A percentile compares a stretch with the other conserved stretches of the same genome.
Conservation (phyloP, 2,888 invertebrate genomes). For the Caenorhabditis plicata region DNA sequence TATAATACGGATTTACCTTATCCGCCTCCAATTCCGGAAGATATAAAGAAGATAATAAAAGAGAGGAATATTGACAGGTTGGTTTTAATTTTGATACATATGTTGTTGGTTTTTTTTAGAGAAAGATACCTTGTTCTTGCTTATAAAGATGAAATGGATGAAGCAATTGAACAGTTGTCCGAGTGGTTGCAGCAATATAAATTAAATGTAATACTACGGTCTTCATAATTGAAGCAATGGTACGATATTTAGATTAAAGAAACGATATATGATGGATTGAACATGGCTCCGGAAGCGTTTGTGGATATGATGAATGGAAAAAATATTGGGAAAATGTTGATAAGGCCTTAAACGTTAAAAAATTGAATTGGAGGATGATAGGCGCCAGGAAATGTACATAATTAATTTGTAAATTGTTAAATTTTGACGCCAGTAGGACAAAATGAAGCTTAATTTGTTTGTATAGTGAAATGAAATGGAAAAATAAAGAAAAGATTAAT, state of each 20-base stretch:
- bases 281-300: conserved; percentile 66
- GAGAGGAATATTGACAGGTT: conserved; percentile 64
- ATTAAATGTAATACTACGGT: conserved; percentile 49
- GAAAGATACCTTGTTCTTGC: conserved; percentile 66
- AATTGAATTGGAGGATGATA: too few relatives aligned
- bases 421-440: too few relatives aligned
- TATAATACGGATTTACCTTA: conserved; percentile 68
- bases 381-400: too few relatives aligned
- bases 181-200: conserved; percentile 62
- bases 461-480: too few relatives aligned
- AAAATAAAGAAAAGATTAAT: too few relatives aligned
- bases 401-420: too few relatives aligned
- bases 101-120: conserved; percentile 45
- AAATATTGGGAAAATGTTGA: conserved; percentile 67
- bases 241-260: conserved; percentile 63
- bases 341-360: conserved; percentile 48
- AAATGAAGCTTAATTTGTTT: too few relatives aligned
- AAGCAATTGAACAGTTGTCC: conserved; percentile 58
- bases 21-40: conserved; percentile 66
- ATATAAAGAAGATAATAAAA: conserved; percentile 45
- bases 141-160: conserved; percentile 65
- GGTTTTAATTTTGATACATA: too few relatives aligned
- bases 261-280: conserved; percentile 65
- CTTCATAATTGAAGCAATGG: too few relatives aligned
- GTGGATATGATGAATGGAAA: conserved; percentile 67